These are phyloP conservation scores for Macrophya alboannulata DNA, from an alignment of 2,888 invertebrate species.

Conservation along the genomic window DNA sequence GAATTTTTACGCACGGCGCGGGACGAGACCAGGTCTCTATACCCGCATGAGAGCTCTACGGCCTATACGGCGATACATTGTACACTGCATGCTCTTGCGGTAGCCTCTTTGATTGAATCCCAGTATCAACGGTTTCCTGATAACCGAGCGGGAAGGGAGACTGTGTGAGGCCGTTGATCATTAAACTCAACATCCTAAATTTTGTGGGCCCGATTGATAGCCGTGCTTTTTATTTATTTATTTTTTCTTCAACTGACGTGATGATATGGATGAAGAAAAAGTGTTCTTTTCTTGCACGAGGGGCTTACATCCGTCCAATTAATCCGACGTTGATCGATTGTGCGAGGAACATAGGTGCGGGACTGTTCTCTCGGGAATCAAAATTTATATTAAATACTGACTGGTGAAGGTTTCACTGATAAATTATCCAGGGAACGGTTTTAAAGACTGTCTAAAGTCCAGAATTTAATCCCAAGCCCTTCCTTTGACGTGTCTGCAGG, in stretches of 20 bases:
- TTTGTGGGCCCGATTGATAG: background rate
- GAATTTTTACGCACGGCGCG: too few relatives aligned
- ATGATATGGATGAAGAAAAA: conserved; percentile 38
- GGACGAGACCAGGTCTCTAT: too few relatives aligned
- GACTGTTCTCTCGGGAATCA: background rate
- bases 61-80: too few relatives aligned
- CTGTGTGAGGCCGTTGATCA: background rate
- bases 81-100: background rate
- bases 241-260: conserved; percentile 21
- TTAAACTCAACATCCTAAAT: conserved; percentile 4
- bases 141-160: background rate
- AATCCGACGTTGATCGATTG: conserved; percentile 45
- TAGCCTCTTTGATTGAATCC: background rate
- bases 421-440: background rate
- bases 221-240: background rate
- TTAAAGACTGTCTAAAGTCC: background rate
- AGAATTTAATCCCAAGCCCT: conserved; percentile 60
- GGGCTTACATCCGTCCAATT: conserved; percentile 41
- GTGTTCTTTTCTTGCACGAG: background rate
- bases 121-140: background rate
- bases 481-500: conserved; percentile 83
- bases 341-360: conserved; percentile 17
- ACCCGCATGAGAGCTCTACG: too few relatives aligned
- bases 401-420: background rate
- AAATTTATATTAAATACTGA: background rate